phyloP scores from a whole-genome alignment of 2,113 vertebrate genomes.

The Otolemur garnettii region DNA sequence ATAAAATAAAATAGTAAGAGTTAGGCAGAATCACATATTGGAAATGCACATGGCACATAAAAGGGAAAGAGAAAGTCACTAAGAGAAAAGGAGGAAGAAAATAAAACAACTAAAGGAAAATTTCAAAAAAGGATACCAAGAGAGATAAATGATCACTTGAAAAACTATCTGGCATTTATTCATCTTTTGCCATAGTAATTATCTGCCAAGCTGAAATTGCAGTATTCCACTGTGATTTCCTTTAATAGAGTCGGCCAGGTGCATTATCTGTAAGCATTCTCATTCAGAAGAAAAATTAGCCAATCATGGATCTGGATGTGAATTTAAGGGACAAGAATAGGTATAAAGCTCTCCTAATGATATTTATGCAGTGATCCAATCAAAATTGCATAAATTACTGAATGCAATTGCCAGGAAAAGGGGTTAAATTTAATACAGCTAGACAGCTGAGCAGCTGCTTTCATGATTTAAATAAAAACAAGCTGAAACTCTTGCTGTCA shows the following conservation, averaged over 20 bases:
- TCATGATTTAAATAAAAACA: slow-evolving; percentile 97
- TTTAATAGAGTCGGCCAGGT: slow-evolving; percentile 71
- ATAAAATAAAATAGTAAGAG: background rate
- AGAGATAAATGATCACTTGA: slow-evolving; percentile 52
- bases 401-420: slow-evolving; percentile 86
- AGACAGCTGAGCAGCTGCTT: slow-evolving; percentile 93
- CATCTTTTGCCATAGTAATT: slow-evolving; percentile 72
- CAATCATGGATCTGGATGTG: slow-evolving; percentile 69
- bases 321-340: slow-evolving; percentile 69
- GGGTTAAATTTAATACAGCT: slow-evolving; percentile 92
- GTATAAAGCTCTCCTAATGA: slow-evolving; percentile 75
- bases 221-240: slow-evolving; percentile 74
- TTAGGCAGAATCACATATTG: background rate
- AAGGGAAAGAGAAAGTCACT: background rate
- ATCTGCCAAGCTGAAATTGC: slow-evolving; percentile 72
- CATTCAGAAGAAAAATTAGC: slow-evolving; percentile 71
- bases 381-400: slow-evolving; percentile 86
- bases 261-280: slow-evolving; percentile 63
- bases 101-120: slow-evolving; percentile 19
- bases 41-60: background rate
- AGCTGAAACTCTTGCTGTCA: slow-evolving; percentile 94
- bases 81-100: background rate
- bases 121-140: slow-evolving; percentile 4
- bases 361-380: slow-evolving; percentile 72
- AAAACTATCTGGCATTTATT: slow-evolving; percentile 49